phyloP scores from a whole-genome alignment of 2,113 vertebrate genomes.

The Puntigrus tetrazona region DNA sequence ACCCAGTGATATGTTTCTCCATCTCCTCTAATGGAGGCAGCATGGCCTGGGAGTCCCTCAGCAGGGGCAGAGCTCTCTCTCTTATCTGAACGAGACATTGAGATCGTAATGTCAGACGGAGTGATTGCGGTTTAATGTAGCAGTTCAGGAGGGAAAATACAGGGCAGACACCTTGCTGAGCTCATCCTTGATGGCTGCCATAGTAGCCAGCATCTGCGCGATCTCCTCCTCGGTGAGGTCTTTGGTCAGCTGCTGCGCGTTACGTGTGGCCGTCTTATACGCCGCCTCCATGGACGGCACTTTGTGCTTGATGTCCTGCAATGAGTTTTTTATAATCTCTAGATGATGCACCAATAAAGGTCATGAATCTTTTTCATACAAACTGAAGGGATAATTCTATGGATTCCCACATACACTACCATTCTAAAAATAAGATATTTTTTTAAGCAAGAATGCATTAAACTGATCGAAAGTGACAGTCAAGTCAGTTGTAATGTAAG shows the following conservation, averaged over 20 bases:
- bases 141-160: neutral
- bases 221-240: conserved; percentile 87
- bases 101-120: neutral
- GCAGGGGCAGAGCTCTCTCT: conserved; percentile 80
- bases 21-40: conserved; percentile 86
- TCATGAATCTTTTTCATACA: neutral
- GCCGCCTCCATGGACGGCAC: conserved; percentile 88
- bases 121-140: neutral
- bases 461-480: neutral
- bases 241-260: conserved; percentile 87
- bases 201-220: conserved; percentile 81
- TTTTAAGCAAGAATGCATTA: neutral
- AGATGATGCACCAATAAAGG: neutral
- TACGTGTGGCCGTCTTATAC: conserved; percentile 85
- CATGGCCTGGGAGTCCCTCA: conserved; percentile 85
- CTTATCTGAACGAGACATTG: conserved; percentile 76
- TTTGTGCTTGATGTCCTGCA: conserved; percentile 90
- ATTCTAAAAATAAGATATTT: neutral
- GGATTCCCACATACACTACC: neutral
- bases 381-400: neutral
- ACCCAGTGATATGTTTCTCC: conserved; percentile 90
- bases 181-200: conserved; percentile 86
- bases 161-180: conserved; percentile 81
- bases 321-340: neutral
- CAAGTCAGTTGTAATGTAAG: neutral